Conservation (phyloP, 1,140 invertebrate genomes). For the Neuroterus valhalla region DNA sequence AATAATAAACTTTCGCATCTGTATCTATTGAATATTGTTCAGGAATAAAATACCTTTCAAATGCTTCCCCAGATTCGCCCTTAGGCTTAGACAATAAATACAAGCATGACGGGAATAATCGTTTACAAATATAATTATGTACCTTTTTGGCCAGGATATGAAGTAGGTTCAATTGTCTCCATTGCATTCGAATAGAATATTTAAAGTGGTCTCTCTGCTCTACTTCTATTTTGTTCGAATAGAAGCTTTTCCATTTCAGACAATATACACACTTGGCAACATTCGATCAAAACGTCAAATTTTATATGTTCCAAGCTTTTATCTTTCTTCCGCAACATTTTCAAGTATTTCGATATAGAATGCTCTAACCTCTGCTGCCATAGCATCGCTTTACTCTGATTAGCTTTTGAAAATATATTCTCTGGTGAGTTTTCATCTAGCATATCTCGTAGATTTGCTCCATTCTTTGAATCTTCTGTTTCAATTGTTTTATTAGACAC, state of each 20-base stretch:
- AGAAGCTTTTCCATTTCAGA: constrained; percentile 44
- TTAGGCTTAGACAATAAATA: no score
- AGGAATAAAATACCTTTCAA: constrained; percentile 26
- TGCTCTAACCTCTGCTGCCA: no score
- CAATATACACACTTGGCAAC: constrained; percentile 43
- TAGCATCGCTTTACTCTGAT: no score
- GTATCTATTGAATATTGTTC: constrained; percentile 39
- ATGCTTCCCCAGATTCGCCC: no score
- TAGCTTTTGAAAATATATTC: constrained; percentile 5
- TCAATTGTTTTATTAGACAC: constrained; percentile 38
- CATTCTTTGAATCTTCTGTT: constrained; percentile 40
- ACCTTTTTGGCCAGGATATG: constrained; percentile 36
- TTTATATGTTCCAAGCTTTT: no score
- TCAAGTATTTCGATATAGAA: no score
- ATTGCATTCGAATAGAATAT: constrained; percentile 41
- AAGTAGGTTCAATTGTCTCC: constrained; percentile 42
- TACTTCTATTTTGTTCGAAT: constrained; percentile 41
- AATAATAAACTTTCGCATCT: constrained; percentile 45
- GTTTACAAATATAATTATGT: constrained; percentile 39
- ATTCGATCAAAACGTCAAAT: no score
- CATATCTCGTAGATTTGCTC: constrained; percentile 38
- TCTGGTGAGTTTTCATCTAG: constrained; percentile 32
- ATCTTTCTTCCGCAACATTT: no score
- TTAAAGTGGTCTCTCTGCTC: constrained; percentile 41
- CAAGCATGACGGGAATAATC: neutral